Evolutionary conservation across 1,140 invertebrate species (phyloP), one percentile per base, ranked within the genome.

Genomic region (Littorina saxatilis): DNA sequence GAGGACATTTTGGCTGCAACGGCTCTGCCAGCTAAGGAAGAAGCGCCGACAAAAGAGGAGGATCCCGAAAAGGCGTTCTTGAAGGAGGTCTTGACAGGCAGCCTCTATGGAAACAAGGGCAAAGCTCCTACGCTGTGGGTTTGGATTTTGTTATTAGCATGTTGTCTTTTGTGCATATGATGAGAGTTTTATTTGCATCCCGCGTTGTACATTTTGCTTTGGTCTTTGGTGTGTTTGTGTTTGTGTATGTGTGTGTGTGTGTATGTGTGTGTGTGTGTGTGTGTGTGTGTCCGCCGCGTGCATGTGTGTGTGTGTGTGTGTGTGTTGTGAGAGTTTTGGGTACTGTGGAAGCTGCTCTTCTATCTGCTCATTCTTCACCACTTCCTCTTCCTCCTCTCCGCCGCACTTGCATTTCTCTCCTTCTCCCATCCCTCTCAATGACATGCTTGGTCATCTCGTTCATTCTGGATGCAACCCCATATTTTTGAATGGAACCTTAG

Each of bases 241-340:
- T 27, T 66, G 61, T 66, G 27, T 66, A 9, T 66, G 61, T 66
- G 61, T 66, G 7, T 58, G 17, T 58, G 55, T 58, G 55, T 58
- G 17, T 27, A 4, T 58, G 55, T 58, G 17, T 58, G 55, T 58
- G n/a, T 58, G n/a, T 58, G 55, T 58, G 17, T 27, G 5, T 66
- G 61, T 66, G 5, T 35, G 61, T 66, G 32, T 66, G 61, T 23
- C 61, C 35, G 11, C 35, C 29, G 27, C 32, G 61, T 63, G 61
- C 32, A 29, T 63, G 61, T 63, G 61, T 63, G 61, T 63, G 61
- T 63, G 61, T 63, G 61, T 63, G 61, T 63, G 61, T 63, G 61
- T 63, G 61, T 63, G 61, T 63, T n/a, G 7, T 1, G 5, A 4
- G 23, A 11, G 23, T 4, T 7, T 15, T 4, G n/a, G 15, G 55